Percentiles rank a stretch among this genome's conserved stretches.
phyloP scores from a whole-genome alignment of 2,888 invertebrate species.

The Sepioteuthis lessoniana region DNA sequence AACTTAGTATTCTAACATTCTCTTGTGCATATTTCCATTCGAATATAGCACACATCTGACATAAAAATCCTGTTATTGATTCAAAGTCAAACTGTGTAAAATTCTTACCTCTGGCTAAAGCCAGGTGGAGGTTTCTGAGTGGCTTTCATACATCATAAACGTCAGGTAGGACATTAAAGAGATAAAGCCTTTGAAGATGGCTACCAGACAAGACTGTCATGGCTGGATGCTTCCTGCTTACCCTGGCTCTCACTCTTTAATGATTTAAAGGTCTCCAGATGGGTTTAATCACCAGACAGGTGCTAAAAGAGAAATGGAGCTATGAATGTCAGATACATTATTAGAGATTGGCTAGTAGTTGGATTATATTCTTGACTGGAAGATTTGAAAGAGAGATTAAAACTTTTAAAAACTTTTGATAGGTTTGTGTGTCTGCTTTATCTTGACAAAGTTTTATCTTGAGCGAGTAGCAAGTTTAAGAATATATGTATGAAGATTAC shows the following conservation, averaged over 20 bases:
- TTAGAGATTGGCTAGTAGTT: neutral
- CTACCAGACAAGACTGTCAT: neutral
- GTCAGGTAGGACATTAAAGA: conserved; percentile 33
- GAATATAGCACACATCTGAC: neutral
- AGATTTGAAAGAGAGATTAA: neutral
- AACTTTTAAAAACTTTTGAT: conserved; percentile 1
- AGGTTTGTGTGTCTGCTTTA: neutral
- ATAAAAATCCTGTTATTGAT: conserved; percentile 33
- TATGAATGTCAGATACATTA: conserved; percentile 17
- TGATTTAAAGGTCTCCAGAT: conserved; percentile 33
- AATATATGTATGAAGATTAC: neutral
- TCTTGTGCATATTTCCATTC: neutral
- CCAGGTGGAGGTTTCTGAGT: neutral
- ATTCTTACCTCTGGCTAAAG: neutral
- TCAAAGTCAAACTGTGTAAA: neutral
- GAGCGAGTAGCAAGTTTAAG: neutral
- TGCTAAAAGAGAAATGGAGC: conserved; percentile 18
- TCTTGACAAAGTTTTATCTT: neutral
- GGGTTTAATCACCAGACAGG: conserved; percentile 33
- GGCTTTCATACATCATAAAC: conserved; percentile 10
- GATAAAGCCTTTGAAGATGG: conserved; percentile 33
- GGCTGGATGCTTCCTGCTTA: conserved; percentile 10
- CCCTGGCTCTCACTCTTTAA: neutral
- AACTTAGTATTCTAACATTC: neutral
- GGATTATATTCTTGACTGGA: conserved; percentile 14